Conservation (phyloP, 2,888 invertebrate species). For the Sinopyrophorus schimmeli region DNA sequence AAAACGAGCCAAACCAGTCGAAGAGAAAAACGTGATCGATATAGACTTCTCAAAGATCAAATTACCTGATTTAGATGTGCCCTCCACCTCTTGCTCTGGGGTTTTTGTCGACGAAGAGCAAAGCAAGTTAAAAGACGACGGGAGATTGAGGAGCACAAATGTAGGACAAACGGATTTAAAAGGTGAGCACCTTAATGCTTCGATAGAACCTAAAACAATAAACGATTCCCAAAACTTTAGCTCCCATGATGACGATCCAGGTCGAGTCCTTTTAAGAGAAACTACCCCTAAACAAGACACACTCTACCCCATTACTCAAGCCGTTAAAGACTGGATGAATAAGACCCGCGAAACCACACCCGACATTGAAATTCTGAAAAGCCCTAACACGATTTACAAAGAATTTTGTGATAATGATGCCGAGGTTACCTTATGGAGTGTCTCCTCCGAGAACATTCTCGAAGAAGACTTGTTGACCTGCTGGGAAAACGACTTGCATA, state of each 20-base stretch:
- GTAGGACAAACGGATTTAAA: constrained; percentile 6
- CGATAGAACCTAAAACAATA: constrained; percentile 16
- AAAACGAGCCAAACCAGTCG: constrained; percentile 18
- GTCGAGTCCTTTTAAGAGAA: constrained; percentile 4
- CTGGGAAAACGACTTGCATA: constrained; percentile 51
- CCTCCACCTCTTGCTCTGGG: constrained; percentile 37
- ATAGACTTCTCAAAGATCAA: constrained; percentile 30
- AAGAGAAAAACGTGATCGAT: constrained; percentile 17
- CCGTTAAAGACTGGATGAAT: constrained; percentile 64
- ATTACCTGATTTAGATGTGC: constrained; percentile 35
- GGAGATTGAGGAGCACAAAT: constrained; percentile 23
- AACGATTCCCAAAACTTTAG: constrained; percentile 17
- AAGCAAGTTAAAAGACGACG: constrained; percentile 13
- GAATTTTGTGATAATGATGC: constrained; percentile 42
- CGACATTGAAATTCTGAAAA: constrained; percentile 53
- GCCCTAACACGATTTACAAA: constrained; percentile 49
- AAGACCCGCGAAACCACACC: constrained; percentile 54
- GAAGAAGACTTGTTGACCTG: constrained; percentile 57
- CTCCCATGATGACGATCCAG: constrained; percentile 11
- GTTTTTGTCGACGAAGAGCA: constrained; percentile 42
- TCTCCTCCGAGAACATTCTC: constrained; percentile 43
- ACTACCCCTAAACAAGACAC: constrained; percentile 10
- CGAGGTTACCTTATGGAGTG: constrained; percentile 31
- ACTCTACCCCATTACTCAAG: constrained; percentile 60
- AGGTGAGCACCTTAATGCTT: constrained; percentile 20